Evolutionary conservation across 2,888 invertebrate genomes (phyloP).

Genomic region (Ornithoptera priamus): DNA sequence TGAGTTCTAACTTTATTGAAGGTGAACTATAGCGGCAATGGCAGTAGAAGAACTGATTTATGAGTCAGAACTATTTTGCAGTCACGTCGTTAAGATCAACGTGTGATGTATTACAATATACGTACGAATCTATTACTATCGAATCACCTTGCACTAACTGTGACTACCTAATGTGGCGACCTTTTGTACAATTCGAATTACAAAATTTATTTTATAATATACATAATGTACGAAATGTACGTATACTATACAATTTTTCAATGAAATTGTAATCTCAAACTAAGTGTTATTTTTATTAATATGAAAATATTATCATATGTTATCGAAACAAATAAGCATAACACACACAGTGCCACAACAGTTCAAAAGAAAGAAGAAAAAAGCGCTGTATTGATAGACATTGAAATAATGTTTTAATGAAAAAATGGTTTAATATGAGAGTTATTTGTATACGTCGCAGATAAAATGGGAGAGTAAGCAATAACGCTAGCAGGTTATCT

Average conservation of each 20-base stretch:
- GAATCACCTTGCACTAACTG: conserved; percentile 20
- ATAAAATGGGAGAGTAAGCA: background rate
- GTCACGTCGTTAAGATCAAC: conserved; percentile 21
- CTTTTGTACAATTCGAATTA: conserved; percentile 1
- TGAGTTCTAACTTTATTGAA: background rate
- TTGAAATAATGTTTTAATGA: too few species aligned
- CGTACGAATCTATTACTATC: conserved; percentile 3
- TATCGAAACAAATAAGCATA: too few species aligned
- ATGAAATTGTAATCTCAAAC: too few species aligned
- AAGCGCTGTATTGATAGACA: too few species aligned
- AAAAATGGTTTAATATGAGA: too few species aligned
- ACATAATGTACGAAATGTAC: too few species aligned
- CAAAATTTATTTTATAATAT: too few species aligned
- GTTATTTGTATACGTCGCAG: background rate
- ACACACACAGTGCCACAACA: too few species aligned
- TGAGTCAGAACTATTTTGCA: conserved; percentile 17
- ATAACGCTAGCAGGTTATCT: conserved; percentile 15
- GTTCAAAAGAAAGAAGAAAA: too few species aligned
- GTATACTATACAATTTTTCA: too few species aligned
- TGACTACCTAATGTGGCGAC: conserved; percentile 14
- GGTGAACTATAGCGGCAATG: conserved; percentile 6
- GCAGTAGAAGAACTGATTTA: conserved; percentile 13
- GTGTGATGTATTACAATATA: conserved; percentile 17
- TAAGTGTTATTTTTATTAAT: too few species aligned
- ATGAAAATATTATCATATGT: too few species aligned